Conservation (phyloP, 1,140 invertebrate species). For the Drosophila albomicans region DNA sequence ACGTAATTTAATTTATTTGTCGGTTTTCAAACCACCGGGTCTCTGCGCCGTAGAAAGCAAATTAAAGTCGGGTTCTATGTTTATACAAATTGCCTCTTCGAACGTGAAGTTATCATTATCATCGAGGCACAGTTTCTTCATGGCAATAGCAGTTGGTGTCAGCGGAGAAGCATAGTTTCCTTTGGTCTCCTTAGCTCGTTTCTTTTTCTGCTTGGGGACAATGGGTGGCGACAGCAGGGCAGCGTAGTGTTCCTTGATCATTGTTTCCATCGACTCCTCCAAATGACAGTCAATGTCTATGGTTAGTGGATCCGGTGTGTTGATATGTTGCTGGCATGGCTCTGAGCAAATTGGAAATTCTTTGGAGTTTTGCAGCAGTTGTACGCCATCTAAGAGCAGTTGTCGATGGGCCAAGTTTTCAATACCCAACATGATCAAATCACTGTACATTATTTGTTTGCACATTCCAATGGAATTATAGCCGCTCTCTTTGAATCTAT, state of each 20-base stretch:
- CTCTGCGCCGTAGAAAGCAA: too few relatives aligned
- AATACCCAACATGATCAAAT: conserved; percentile 55
- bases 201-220: too few relatives aligned
- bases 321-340: conserved; percentile 30
- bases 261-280: background rate
- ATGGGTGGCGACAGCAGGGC: too few relatives aligned
- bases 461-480: conserved; percentile 46
- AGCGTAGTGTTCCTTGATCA: too few relatives aligned
- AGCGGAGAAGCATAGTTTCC: too few relatives aligned
- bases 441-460: conserved; percentile 44
- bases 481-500: conserved; percentile 35
- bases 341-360: conserved; percentile 25
- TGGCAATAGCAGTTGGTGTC: too few relatives aligned
- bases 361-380: conserved; percentile 41
- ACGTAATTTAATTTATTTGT: background rate
- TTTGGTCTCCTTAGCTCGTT: too few relatives aligned
- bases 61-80: too few relatives aligned
- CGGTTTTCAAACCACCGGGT: too few relatives aligned
- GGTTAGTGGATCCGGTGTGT: background rate
- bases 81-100: too few relatives aligned
- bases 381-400: conserved; percentile 48
- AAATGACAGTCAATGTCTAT: background rate
- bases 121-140: too few relatives aligned
- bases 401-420: conserved; percentile 37
- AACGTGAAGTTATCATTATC: too few relatives aligned